Conservation (phyloP, 2,888 invertebrate species). For the Megastigmus dorsalis region DNA sequence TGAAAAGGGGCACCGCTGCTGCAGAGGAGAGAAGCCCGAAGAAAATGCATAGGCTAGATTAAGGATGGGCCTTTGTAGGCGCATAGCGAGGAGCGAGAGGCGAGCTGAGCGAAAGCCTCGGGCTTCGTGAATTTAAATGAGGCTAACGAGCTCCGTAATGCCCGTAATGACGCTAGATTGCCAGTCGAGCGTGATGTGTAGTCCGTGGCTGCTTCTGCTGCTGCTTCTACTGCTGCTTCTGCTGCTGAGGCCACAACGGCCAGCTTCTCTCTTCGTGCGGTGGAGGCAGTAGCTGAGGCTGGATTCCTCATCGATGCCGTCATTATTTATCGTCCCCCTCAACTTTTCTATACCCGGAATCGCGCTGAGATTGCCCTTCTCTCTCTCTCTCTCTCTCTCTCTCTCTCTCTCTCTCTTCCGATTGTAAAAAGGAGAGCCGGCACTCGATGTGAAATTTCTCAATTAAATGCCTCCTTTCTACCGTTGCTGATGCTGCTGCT, state of each 20-base stretch:
- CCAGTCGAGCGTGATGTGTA: conserved; percentile 55
- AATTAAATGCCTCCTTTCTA: conserved; percentile 24
- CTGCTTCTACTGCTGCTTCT: no score
- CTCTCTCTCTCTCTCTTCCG: no score
- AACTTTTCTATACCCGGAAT: conserved; percentile 19
- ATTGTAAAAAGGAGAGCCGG: background rate
- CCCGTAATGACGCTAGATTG: conserved; percentile 73
- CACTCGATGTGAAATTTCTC: conserved; percentile 40
- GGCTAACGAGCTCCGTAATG: conserved; percentile 74
- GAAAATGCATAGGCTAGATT: conserved; percentile 42
- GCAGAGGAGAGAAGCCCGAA: background rate
- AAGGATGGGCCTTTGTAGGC: conserved; percentile 35
- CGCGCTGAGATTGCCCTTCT: conserved; percentile 3
- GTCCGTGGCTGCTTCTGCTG: no score
- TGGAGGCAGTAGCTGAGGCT: no score
- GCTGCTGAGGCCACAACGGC: conserved; percentile 21
- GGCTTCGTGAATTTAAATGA: conserved; percentile 72
- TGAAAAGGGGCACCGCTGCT: conserved; percentile 41
- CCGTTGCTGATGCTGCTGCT: no score
- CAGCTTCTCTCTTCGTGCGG: background rate
- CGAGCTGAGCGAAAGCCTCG: conserved; percentile 45
- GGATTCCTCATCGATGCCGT: conserved; percentile 66
- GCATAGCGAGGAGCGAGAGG: background rate
- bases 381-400: no score
- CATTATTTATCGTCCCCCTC: conserved; percentile 54